Conservation (phyloP, 2,113 vertebrate species). For the Gnathonemus echidnorhynchus region DNA sequence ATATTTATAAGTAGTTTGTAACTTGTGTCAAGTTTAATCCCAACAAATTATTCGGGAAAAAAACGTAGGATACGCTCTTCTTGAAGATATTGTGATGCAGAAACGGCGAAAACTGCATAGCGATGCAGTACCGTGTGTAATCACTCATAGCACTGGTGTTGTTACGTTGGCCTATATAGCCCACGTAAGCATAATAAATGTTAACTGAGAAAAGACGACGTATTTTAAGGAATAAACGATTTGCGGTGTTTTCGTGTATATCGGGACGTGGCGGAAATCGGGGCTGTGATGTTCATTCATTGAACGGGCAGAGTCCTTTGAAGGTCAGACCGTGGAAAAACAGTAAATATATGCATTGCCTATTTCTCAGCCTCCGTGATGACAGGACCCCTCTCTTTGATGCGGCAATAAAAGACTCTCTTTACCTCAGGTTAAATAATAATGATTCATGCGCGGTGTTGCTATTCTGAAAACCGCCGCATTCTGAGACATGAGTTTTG, state of each 20-base stretch:
- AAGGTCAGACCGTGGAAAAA: slow-evolving; percentile 38
- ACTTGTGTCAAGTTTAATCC: neutral
- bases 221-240: neutral
- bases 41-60: neutral
- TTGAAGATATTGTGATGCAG: neutral
- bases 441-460: neutral
- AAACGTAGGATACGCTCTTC: neutral
- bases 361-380: slow-evolving; percentile 52
- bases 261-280: neutral
- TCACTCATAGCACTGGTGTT: neutral
- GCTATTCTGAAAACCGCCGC: neutral
- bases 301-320: slow-evolving; percentile 53
- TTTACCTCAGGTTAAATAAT: neutral
- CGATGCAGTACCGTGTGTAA: neutral
- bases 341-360: slow-evolving; percentile 31
- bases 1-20: neutral
- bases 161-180: neutral
- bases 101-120: neutral
- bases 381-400: slow-evolving; percentile 46
- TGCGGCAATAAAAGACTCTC: slow-evolving; percentile 39
- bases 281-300: slow-evolving; percentile 31
- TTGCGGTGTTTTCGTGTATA: neutral
- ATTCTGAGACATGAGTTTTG: neutral
- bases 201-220: neutral
- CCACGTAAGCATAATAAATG: neutral